These are phyloP conservation scores for Piprites chloris DNA, from an alignment of 2,113 vertebrate species.

Conservation along the genomic window DNA sequence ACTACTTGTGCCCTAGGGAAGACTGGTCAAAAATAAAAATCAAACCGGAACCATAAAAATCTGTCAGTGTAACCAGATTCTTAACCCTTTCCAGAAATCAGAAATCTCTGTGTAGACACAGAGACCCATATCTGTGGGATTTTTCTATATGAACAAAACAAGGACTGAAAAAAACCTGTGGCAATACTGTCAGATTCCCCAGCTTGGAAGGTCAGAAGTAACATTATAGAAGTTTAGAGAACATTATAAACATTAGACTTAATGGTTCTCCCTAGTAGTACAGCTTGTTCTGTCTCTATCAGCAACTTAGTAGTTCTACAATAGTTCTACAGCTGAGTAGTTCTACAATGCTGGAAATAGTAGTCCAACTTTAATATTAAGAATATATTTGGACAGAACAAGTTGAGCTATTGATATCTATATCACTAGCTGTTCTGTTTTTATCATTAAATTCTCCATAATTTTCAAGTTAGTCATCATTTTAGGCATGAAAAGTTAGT, in stretches of 20 bases:
- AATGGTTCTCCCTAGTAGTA: background rate
- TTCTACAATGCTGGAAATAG: background rate
- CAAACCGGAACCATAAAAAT: background rate
- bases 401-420: background rate
- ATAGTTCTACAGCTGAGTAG: accelerated
- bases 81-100: background rate
- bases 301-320: background rate
- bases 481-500: background rate
- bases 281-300: background rate
- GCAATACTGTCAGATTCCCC: background rate
- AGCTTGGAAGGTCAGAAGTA: background rate
- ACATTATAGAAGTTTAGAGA: background rate
- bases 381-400: background rate
- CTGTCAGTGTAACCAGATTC: background rate
- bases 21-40: background rate
- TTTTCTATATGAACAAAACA: background rate
- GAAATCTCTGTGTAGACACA: background rate
- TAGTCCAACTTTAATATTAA: background rate
- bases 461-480: background rate
- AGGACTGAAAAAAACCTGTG: background rate
- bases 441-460: background rate
- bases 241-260: background rate
- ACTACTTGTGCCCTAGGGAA: background rate
- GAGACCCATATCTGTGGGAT: background rate
- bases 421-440: background rate